A percentile compares a stretch with the other conserved stretches of the same genome.
phyloP scores from a whole-genome alignment of 1,140 invertebrate species.

The Polypedilum pembai region DNA sequence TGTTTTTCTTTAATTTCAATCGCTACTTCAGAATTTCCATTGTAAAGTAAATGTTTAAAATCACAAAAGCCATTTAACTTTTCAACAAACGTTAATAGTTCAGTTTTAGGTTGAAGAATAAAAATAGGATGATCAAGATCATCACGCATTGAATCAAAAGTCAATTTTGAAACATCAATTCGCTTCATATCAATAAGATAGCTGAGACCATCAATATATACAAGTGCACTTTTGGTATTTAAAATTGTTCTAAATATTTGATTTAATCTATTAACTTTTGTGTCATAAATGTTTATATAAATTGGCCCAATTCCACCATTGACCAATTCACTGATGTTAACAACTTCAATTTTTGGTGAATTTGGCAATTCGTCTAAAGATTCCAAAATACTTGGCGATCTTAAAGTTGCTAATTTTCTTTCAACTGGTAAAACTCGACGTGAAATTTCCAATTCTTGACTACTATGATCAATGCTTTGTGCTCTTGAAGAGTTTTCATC shows the following conservation, averaged over 20 bases:
- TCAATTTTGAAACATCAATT: not conserved
- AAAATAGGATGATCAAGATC: conserved; percentile 1
- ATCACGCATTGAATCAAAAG: not conserved
- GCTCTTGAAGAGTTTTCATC: not conserved
- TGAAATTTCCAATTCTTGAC: not conserved
- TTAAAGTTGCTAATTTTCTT: not conserved
- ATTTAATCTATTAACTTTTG: not conserved
- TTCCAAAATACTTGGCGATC: not conserved
- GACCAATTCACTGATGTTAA: not conserved
- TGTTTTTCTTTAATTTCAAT: not conserved
- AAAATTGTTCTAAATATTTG: conserved; percentile 4
- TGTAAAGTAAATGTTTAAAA: not conserved
- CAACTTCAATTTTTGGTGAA: not conserved
- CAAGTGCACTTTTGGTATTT: not conserved
- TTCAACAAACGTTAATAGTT: not conserved
- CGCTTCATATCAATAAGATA: not conserved
- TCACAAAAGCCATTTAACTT: not conserved
- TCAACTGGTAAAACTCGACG: not conserved
- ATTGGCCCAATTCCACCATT: not conserved
- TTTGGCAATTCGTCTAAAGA: not conserved
- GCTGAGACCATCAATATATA: not conserved
- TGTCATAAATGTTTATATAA: not conserved
- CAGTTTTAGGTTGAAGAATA: not conserved
- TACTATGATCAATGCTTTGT: not conserved
- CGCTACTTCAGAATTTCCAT: not conserved